Percentiles rank a stretch among this genome's conserved stretches.
These are phyloP conservation scores for Sporophila hypoxantha DNA, from an alignment of 2,113 vertebrate genomes.

Conservation along the genomic window DNA sequence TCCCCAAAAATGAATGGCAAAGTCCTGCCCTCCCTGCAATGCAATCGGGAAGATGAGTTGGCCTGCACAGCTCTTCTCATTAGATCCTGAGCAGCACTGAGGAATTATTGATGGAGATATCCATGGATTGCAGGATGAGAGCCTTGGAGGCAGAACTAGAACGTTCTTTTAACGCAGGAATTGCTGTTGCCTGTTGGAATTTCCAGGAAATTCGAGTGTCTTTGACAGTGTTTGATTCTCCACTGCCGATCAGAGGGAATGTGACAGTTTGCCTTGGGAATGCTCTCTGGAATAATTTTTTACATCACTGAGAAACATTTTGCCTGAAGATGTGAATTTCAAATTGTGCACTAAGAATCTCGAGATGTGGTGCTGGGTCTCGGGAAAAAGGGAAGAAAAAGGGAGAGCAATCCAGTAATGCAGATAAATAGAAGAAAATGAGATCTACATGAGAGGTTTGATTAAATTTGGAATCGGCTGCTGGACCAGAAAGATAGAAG, in stretches of 20 bases:
- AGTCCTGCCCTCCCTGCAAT: accelerated
- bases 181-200: neutral
- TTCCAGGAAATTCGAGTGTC: neutral
- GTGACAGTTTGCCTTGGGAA: neutral
- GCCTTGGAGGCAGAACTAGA: neutral
- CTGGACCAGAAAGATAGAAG: constrained; percentile 12
- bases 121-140: neutral
- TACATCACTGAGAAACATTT: neutral
- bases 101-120: neutral
- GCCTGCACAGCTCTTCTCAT: accelerated
- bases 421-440: constrained; percentile 32
- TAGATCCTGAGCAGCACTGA: neutral
- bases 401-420: neutral
- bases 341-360: neutral
- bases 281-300: neutral
- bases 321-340: neutral
- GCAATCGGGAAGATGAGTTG: neutral
- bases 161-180: neutral
- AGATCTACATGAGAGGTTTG: constrained; percentile 11
- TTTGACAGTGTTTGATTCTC: neutral
- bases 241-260: neutral
- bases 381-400: neutral
- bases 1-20: neutral
- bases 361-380: neutral
- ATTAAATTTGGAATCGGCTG: constrained; percentile 23